Conservation (phyloP, 2,888 invertebrate genomes). For the Craniophora ligustri region DNA sequence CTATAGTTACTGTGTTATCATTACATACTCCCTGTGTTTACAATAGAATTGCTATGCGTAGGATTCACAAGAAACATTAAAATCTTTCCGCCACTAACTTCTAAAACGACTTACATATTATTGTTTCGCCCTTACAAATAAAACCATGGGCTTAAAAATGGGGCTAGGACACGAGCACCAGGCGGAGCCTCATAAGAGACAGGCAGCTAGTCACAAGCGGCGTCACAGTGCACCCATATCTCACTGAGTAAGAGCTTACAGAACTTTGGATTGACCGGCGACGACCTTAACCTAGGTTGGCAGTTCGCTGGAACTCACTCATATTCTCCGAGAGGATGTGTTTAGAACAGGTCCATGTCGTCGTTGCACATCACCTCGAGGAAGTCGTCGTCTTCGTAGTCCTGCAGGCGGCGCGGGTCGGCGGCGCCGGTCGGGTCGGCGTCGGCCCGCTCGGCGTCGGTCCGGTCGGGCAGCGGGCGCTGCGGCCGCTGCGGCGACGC, state of each 20-base stretch:
- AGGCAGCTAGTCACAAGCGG: not conserved
- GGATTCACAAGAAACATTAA: conserved; percentile 17
- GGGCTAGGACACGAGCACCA: conserved; percentile 43
- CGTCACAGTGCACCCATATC: not conserved
- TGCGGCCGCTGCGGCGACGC: conserved; percentile 29
- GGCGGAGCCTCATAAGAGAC: conserved; percentile 18
- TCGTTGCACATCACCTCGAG: conserved; percentile 92
- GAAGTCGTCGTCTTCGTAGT: conserved; percentile 91
- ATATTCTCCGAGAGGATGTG: not conserved
- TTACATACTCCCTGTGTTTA: conserved; percentile 26
- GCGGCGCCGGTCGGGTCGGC: conserved; percentile 54
- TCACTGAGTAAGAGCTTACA: conserved; percentile 25
- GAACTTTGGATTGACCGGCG: conserved; percentile 35
- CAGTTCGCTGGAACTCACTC: conserved; percentile 22
- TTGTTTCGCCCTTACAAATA: conserved; percentile 27
- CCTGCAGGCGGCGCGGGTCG: conserved; percentile 70
- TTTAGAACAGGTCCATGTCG: conserved; percentile 92
- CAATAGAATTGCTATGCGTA: conserved; percentile 32
- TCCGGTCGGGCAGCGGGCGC: conserved; percentile 55
- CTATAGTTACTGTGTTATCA: conserved; percentile 12
- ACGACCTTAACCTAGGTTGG: conserved; percentile 28
- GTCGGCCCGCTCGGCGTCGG: conserved; percentile 41
- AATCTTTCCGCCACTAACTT: conserved; percentile 10
- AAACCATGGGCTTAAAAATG: conserved; percentile 18
- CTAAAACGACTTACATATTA: conserved; percentile 27